A percentile compares a stretch with the other conserved stretches of the same genome.
These are phyloP conservation scores for Rousettus madagascariensis DNA, from an alignment of 2,797 vertebrate genomes.

Conservation along the genomic window DNA sequence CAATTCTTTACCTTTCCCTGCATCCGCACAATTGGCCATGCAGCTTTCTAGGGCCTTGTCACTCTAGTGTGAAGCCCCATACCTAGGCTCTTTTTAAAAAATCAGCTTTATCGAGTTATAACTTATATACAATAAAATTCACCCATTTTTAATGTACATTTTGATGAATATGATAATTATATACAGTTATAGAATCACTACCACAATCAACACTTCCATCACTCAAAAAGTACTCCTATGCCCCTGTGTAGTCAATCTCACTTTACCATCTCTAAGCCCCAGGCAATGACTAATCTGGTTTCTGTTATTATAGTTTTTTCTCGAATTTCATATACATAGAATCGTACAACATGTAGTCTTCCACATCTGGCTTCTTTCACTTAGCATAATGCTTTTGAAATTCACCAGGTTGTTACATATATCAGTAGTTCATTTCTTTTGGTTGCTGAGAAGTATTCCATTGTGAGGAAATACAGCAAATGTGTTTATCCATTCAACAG, in stretches of 20 bases:
- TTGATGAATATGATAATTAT: background rate
- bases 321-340: constrained; percentile 38
- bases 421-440: constrained; percentile 26
- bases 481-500: background rate
- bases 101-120: background rate
- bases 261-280: background rate
- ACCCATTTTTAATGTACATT: background rate
- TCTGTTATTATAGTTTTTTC: constrained; percentile 52
- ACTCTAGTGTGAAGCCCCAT: background rate
- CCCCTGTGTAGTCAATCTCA: background rate
- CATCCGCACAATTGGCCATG: background rate
- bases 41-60: background rate
- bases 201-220: background rate
- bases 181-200: background rate
- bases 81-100: background rate
- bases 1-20: background rate
- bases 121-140: background rate
- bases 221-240: background rate
- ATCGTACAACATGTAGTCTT: constrained; percentile 27
- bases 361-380: constrained; percentile 54
- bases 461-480: background rate
- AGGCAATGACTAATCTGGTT: constrained; percentile 36
- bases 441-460: constrained; percentile 27
- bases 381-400: constrained; percentile 17
- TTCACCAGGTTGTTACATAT: background rate